These are phyloP conservation scores for Palaemon carinicauda DNA, from an alignment of 1,140 invertebrate genomes.

Conservation along the genomic window DNA sequence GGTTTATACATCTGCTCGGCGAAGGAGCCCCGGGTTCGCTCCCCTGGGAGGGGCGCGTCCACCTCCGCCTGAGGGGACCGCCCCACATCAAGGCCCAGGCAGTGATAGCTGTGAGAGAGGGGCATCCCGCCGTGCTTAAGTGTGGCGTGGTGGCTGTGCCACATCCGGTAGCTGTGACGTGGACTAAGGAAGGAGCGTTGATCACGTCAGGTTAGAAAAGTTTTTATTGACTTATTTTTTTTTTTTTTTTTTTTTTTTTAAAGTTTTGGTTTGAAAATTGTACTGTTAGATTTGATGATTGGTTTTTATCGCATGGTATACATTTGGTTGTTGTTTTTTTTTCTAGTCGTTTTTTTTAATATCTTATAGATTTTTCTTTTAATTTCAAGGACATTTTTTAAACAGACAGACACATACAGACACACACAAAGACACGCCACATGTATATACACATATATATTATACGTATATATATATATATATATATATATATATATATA, in stretches of 20 bases:
- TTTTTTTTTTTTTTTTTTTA: not conserved
- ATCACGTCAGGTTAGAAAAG: slow-evolving; percentile 3
- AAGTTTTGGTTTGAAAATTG: too few species aligned
- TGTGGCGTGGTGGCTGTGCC: slow-evolving; percentile 54
- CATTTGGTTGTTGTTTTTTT: too few species aligned
- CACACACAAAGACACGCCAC: too few species aligned
- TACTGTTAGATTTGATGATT: not conserved
- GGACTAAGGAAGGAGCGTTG: slow-evolving; percentile 43
- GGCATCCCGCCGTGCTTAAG: slow-evolving; percentile 42
- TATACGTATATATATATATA: too few species aligned
- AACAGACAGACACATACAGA: too few species aligned
- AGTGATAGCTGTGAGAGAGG: slow-evolving; percentile 39
- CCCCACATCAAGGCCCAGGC: slow-evolving; percentile 46
- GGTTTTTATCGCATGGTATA: too few species aligned
- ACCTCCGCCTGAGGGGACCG: slow-evolving; percentile 51
- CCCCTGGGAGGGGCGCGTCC: slow-evolving; percentile 49
- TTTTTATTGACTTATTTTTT: not conserved
- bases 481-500: not conserved
- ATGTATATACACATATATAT: too few species aligned
- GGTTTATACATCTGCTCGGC: slow-evolving; percentile 41
- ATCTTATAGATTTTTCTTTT: too few species aligned
- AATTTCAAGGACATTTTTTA: too few species aligned
- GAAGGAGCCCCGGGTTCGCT: slow-evolving; percentile 18
- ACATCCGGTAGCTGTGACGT: slow-evolving; percentile 50
- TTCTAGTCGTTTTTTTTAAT: too few species aligned